Conservation (phyloP, 2,888 invertebrate species). For the Corythucha ciliata region DNA sequence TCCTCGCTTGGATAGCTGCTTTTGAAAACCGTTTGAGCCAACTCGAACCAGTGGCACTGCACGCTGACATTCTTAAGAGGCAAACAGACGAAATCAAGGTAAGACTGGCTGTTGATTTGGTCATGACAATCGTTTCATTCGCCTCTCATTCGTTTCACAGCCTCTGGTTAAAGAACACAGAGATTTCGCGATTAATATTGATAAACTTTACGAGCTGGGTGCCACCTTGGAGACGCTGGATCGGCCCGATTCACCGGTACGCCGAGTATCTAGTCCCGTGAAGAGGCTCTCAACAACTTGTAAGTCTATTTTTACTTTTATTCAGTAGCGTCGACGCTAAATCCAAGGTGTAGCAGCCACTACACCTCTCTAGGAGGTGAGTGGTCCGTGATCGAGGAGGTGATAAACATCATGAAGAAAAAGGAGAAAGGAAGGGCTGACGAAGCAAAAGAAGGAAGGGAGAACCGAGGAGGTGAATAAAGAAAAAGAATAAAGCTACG, state of each 20-base stretch:
- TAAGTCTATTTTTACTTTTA: neutral
- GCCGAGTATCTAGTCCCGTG: slow-evolving; percentile 70
- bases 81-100: slow-evolving; percentile 71
- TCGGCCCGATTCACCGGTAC: slow-evolving; percentile 69
- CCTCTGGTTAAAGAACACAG: slow-evolving; percentile 82
- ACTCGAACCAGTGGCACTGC: slow-evolving; percentile 77
- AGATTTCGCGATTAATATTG: slow-evolving; percentile 74
- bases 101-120: slow-evolving; percentile 4
- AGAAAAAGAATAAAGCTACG: too few species aligned
- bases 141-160: slow-evolving; percentile 37
- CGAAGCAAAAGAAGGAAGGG: too few species aligned
- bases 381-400: too few species aligned
- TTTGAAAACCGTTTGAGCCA: slow-evolving; percentile 69
- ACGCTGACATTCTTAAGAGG: slow-evolving; percentile 69
- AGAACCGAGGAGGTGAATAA: too few species aligned
- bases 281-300: slow-evolving; percentile 54
- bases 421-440: too few species aligned
- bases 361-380: too few species aligned
- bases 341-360: too few species aligned
- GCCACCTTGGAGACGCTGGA: slow-evolving; percentile 74
- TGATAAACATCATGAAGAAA: too few species aligned
- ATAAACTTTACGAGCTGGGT: slow-evolving; percentile 85
- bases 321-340: too few species aligned
- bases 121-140: neutral
- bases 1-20: slow-evolving; percentile 67